phyloP scores from a whole-genome alignment of 2,888 invertebrate species.

The Ichneumoninae sp. region DNA sequence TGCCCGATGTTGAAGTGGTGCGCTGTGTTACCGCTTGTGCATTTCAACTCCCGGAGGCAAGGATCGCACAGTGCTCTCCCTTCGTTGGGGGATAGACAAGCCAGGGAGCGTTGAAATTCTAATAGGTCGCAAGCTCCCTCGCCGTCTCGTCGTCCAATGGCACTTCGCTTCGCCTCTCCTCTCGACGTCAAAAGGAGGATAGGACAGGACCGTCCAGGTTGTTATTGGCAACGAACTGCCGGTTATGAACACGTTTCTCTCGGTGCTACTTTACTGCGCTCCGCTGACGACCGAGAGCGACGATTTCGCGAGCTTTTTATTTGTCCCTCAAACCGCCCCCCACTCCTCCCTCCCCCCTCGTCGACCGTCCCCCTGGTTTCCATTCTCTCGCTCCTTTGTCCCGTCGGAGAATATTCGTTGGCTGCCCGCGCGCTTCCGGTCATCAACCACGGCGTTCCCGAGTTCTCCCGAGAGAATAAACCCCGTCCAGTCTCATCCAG shows the following conservation, averaged over 20 bases:
- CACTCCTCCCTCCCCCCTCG: background rate
- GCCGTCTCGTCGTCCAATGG: constrained; percentile 17
- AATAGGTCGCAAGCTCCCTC: constrained; percentile 73
- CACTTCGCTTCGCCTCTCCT: background rate
- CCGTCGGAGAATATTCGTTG: constrained; percentile 17
- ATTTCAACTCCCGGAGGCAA: constrained; percentile 14
- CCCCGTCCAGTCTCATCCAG: constrained; percentile 1
- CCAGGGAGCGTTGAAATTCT: constrained; percentile 75
- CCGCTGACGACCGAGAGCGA: background rate
- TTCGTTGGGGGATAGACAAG: background rate
- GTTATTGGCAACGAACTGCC: constrained; percentile 74
- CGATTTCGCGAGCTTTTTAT: background rate
- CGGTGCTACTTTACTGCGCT: constrained; percentile 68
- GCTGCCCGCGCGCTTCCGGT: background rate
- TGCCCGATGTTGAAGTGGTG: constrained; percentile 76
- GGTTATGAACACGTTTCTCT: constrained; percentile 65
- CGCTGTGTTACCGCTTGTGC: background rate
- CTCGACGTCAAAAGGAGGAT: background rate
- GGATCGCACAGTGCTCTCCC: background rate
- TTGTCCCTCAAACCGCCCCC: background rate
- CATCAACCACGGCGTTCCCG: background rate
- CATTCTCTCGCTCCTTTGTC: constrained; percentile 10
- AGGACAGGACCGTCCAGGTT: constrained; percentile 67
- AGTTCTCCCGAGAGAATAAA: constrained; percentile 9
- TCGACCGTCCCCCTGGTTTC: background rate